These are phyloP conservation scores for Drosophila littoralis DNA, from an alignment of 1,140 invertebrate genomes.

Conservation along the genomic window DNA sequence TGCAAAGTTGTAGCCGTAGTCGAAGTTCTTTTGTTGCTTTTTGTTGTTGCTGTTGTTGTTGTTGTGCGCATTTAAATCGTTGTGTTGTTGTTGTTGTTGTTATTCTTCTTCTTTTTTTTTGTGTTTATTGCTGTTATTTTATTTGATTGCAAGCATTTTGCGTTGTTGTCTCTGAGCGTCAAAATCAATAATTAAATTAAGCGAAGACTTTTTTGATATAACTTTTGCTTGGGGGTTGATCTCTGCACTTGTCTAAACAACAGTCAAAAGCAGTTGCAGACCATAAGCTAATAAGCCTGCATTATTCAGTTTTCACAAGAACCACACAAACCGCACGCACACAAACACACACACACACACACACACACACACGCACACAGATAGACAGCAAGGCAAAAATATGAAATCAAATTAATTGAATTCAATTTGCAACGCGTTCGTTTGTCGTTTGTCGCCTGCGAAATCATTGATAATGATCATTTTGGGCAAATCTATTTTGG, in stretches of 20 bases:
- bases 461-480: slow-evolving; percentile 79
- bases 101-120: slow-evolving; percentile 11
- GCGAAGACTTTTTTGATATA: slow-evolving; percentile 26
- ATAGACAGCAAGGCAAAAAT: slow-evolving; percentile 23
- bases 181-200: slow-evolving; percentile 59
- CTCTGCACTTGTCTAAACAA: slow-evolving; percentile 14
- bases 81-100: slow-evolving; percentile 18
- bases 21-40: slow-evolving; percentile 27
- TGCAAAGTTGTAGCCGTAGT: slow-evolving; percentile 51
- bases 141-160: slow-evolving; percentile 30
- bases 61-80: slow-evolving; percentile 20
- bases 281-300: slow-evolving; percentile 33
- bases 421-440: slow-evolving; percentile 67
- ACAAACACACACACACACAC: slow-evolving; percentile 3
- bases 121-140: slow-evolving; percentile 19
- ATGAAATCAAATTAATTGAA: slow-evolving; percentile 74
- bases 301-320: slow-evolving; percentile 53
- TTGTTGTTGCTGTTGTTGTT: slow-evolving; percentile 30
- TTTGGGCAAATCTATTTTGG: slow-evolving; percentile 80
- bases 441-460: slow-evolving; percentile 38
- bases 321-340: slow-evolving; percentile 21
- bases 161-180: slow-evolving; percentile 32
- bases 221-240: slow-evolving; percentile 27
- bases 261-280: slow-evolving; percentile 53
- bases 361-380: slow-evolving; percentile 3